Evolutionary conservation across 2,113 vertebrate genomes (phyloP), one percentile per base, ranked within the genome.

Genomic region (Eonycteris spelaea): DNA sequence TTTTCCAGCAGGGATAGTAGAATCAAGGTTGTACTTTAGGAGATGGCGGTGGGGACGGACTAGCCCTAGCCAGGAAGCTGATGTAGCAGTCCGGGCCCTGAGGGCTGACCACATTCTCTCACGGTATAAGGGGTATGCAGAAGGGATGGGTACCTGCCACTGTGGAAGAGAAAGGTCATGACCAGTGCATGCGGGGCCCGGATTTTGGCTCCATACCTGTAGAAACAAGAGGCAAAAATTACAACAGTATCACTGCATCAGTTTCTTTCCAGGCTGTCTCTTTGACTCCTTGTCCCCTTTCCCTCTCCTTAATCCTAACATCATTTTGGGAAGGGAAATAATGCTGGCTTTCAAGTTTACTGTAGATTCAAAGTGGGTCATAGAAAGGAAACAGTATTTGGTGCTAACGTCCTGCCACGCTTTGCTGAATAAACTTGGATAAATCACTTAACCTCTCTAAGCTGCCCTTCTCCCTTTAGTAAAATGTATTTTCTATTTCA

Each of bases 161-260:
- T 99, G 98, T 98, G 99, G 98, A 99, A 99, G 2, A 99, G 98
- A 97, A 99, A 99, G n/a, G 99, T 99, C 99, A 99, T 99, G 87
- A 99, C 99, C 95, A 99, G 97, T 15, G 99, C 99, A 0, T 99
- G 99, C 0, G 99, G 99, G 55, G 99, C 99, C 92, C 99, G 98
- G 90, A 99, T 99, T 98, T 99, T 99, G 40, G 98, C 99, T 96
- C 99, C 99, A 55, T 99, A 99, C 55, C 99, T 99, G 67, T 0
- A 18, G 96, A 87, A 68, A 96, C 93, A 87, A 89, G 95, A 95
- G 61, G 90, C 96, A 78, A 82, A n/a, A 83, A 77, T 94, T 95
- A 95, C 13, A 22, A 63, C 0, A 0, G 35, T 40, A 86, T 55
- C 61, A 35, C 9, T 1, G 13, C 28, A 71, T 45, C 40, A 35